phyloP scores from a whole-genome alignment of 1,140 invertebrate genomes.

The Eupristina koningsbergeri region DNA sequence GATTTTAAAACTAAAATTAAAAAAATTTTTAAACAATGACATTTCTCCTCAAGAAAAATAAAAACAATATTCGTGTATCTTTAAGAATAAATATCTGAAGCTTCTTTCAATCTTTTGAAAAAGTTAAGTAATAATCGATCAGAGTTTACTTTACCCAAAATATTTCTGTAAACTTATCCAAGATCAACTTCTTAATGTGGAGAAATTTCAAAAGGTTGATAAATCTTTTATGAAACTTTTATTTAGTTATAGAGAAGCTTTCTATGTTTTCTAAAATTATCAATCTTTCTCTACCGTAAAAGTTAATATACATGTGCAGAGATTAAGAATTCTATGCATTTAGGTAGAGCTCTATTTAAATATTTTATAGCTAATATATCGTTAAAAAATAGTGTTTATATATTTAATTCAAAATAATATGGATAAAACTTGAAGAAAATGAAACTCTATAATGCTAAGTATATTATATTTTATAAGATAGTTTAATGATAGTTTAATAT shows the following conservation, averaged over 20 bases:
- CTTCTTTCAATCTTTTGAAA: neutral
- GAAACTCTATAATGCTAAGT: too few species aligned
- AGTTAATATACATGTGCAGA: neutral
- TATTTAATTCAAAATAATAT: too few species aligned
- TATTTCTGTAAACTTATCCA: neutral
- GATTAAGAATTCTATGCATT: neutral
- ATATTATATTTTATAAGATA: too few species aligned
- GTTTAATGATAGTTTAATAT: too few species aligned
- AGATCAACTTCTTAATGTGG: neutral
- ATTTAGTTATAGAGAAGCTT: neutral
- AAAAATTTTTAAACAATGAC: neutral
- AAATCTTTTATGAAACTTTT: neutral
- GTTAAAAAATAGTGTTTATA: too few species aligned
- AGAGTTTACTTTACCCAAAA: neutral
- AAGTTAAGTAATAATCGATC: slow-evolving; percentile 10
- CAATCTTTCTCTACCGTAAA: neutral
- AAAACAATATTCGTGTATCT: neutral
- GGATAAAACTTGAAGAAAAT: too few species aligned
- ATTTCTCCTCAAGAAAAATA: neutral
- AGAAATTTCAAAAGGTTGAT: neutral
- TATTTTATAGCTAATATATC: neutral
- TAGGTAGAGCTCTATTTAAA: neutral
- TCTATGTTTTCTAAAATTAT: neutral
- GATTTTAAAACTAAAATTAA: neutral
- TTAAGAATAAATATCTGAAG: neutral